Base-by-base conservation (phyloP, 2,888 invertebrate genomes). In the Acronicta psi region DNA sequence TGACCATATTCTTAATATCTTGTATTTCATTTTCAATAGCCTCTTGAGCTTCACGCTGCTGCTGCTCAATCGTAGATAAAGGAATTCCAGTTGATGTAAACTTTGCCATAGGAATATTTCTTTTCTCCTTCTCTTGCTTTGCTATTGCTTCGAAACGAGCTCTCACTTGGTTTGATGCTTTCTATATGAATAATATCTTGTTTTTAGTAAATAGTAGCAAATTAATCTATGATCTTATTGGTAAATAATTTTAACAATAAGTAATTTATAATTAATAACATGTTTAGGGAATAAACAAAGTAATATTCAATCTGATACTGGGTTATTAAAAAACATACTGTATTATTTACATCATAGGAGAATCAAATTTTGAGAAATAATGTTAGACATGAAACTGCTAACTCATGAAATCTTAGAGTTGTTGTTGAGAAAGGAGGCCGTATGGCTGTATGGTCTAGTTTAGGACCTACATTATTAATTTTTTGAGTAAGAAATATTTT, bases 1-100 rank as follows among this genome's bases (percentile, higher is more conserved):
- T 82, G 1, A 93, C 82, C 52, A 92, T 82, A 59, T 87, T 85
- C 17, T 75, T 82, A 0, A 93, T 91, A 17, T 91, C 88, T 2
- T 80, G 65, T 0, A 75, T 62, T 57, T 93, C 92, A 2, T 58
- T 52, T 23, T 87, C 85, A 4, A 82, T 80, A 0, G 86, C 84
- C 0, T 87, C 84, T 9, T 74, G 70, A 0, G 53, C 8, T 7
- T 88, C 84, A 6, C 66, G 77, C 51, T 86, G 82, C 4, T 80
- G 81, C 10, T 76, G 66, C 9, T 89, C 86, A 1, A 94, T 79
- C 2, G 73, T 77, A 0, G 84, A 71, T 0, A 87, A 42, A 0
- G 91, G 80, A 2, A 88, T 49, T 0, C 94, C 93, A 1, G 77
- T 79, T 0, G 87, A 81, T 0, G 92, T 92, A 38, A 51, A 92